Conservation (phyloP, 2,888 invertebrate genomes). For the Deroplatys truncata region DNA sequence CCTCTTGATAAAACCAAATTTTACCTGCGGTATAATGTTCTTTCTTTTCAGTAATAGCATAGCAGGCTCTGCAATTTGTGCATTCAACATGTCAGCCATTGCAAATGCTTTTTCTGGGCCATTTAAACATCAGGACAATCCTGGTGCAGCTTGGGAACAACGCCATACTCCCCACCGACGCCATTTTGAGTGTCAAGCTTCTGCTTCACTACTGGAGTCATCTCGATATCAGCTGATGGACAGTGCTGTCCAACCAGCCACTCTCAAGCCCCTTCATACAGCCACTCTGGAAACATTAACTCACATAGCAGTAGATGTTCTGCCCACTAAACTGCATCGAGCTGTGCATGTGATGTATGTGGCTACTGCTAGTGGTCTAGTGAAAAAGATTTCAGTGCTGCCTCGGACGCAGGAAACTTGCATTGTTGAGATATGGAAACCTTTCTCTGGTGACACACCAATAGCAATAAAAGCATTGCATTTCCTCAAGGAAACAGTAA, state of each 20-base stretch:
- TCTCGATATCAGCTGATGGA: constrained; percentile 82
- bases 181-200: constrained; percentile 58
- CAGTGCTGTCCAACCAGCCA: constrained; percentile 72
- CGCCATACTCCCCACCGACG: constrained; percentile 52
- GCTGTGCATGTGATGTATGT: constrained; percentile 75
- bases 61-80: constrained; percentile 86
- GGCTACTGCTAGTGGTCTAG: constrained; percentile 67
- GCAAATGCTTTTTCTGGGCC: constrained; percentile 78
- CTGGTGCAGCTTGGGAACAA: constrained; percentile 73
- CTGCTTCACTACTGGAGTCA: constrained; percentile 42
- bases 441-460: constrained; percentile 53
- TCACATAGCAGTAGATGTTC: constrained; percentile 77
- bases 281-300: constrained; percentile 65
- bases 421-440: constrained; percentile 79
- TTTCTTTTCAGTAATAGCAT: constrained; percentile 66
- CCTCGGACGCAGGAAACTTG: constrained; percentile 70
- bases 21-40: background rate
- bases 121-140: constrained; percentile 77
- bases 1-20: too few relatives aligned
- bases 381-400: constrained; percentile 76
- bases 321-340: constrained; percentile 64
- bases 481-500: constrained; percentile 73
- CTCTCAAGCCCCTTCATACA: constrained; percentile 64
- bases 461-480: constrained; percentile 64
- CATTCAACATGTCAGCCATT: constrained; percentile 80